A percentile compares a stretch with the other conserved stretches of the same genome.
phyloP scores from a whole-genome alignment of 2,888 invertebrate species.

The Eupithecia insigniata region DNA sequence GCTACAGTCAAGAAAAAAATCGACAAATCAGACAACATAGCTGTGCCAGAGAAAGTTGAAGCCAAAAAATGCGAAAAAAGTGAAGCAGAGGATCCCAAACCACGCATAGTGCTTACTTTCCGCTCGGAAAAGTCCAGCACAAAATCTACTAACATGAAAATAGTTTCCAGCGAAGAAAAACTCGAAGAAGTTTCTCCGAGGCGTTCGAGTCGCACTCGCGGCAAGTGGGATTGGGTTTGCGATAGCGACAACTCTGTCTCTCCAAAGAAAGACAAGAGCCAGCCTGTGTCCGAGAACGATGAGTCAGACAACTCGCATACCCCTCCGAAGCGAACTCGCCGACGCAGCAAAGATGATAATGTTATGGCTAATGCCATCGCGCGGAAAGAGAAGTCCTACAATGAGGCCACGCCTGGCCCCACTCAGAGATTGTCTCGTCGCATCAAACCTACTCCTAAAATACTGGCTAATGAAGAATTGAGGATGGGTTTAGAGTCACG shows the following conservation, averaged over 20 bases:
- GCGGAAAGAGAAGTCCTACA: slow-evolving; percentile 88
- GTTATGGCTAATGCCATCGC: slow-evolving; percentile 89
- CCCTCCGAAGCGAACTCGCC: slow-evolving; percentile 85
- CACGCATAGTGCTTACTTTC: slow-evolving; percentile 86
- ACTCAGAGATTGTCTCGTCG: slow-evolving; percentile 76
- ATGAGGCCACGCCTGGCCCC: slow-evolving; percentile 69
- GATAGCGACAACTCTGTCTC: slow-evolving; percentile 61
- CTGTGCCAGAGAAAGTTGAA: slow-evolving; percentile 63
- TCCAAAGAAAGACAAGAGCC: slow-evolving; percentile 64
- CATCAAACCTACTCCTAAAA: slow-evolving; percentile 87
- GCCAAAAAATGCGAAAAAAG: slow-evolving; percentile 62
- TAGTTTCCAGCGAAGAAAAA: slow-evolving; percentile 76
- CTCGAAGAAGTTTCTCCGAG: slow-evolving; percentile 70
- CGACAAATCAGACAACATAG: slow-evolving; percentile 63
- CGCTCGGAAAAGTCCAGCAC: slow-evolving; percentile 85
- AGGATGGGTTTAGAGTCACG: slow-evolving; percentile 84
- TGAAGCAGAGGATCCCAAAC: slow-evolving; percentile 77
- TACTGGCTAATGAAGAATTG: slow-evolving; percentile 86
- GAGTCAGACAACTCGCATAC: slow-evolving; percentile 68
- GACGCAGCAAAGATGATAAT: slow-evolving; percentile 87
- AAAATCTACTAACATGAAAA: slow-evolving; percentile 81
- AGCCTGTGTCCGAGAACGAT: slow-evolving; percentile 70
- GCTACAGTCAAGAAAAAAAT: slow-evolving; percentile 64
- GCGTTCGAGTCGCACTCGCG: slow-evolving; percentile 67
- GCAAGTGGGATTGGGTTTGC: slow-evolving; percentile 72